Base-by-base conservation (phyloP, 2,113 vertebrate genomes). In the Anolis sagrei region DNA sequence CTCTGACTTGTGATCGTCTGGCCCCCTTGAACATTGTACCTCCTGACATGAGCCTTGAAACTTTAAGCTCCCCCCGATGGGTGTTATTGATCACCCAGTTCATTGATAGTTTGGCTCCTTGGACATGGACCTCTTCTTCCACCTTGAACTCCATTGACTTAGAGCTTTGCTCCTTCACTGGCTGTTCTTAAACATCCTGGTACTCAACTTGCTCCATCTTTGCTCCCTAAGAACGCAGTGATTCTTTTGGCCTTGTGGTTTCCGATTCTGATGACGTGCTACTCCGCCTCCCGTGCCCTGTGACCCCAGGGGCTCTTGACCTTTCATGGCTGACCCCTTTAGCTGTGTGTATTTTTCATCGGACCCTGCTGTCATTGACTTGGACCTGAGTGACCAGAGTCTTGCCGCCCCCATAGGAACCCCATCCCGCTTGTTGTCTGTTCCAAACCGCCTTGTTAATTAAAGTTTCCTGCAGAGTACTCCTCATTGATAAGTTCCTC, bases 391-490 rank as follows among this genome's bases (percentile, higher is more conserved):
- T 58, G 39, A 39, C 44, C 4, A 44, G 68, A 73, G 54, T 70
- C 61, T 3, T 44, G 32, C 25, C 58, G 34, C 44, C 9, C 64
- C 32, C 19, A 68, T 66, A 86, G 48, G 32, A n/a, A 4, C 11
- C 25, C 14, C 4, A 23, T 32, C 8, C 66, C 58, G 36, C 29
- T 36, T 79, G 62, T 82, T 76, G 61, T 81, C 61, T 79, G 54
- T 66, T 36, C 32, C 81, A 34, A 29, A 39, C 69, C 2, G 16
- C 25, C 76, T 74, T 87, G 86, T 83, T 83, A 79, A 82, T 83
- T 87, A 83, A 87, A 87, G 76, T 78, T 79, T 83, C 81, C 81
- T 83, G 81, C 75, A 79, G 68, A 74, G 64, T 82, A 79, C 73
- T 74, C 58, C n/a, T 70, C 7, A 10, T 76, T 73, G 75, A 21